Evolutionary conservation across 2,888 invertebrate species (phyloP).

Genomic region (Mythimna vitellina): DNA sequence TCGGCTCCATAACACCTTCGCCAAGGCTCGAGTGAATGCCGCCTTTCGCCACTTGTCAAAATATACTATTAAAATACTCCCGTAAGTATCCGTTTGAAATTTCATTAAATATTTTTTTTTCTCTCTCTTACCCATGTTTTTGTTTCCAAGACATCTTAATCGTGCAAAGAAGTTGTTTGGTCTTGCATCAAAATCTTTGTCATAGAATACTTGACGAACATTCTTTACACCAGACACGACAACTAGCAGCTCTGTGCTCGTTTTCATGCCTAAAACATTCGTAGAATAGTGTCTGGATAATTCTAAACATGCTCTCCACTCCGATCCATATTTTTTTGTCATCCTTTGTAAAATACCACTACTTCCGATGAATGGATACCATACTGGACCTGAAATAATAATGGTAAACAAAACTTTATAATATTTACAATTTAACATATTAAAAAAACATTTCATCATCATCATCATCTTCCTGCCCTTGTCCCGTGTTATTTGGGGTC

Average conservation of each 20-base stretch:
- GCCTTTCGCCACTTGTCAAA: no score
- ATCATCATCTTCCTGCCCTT: no score
- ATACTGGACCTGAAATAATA: slow-evolving; percentile 81
- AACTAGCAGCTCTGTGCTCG: slow-evolving; percentile 91
- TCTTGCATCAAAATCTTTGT: slow-evolving; percentile 92
- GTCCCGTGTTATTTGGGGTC: no score
- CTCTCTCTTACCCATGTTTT: slow-evolving; percentile 88
- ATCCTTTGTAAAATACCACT: slow-evolving; percentile 73
- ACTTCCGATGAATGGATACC: slow-evolving; percentile 84
- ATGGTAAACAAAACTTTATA: not conserved
- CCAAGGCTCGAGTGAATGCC: no score
- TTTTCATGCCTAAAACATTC: slow-evolving; percentile 92
- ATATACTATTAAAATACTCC: no score
- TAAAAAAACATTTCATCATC: no score
- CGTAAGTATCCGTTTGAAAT: not conserved
- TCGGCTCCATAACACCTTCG: no score
- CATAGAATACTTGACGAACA: slow-evolving; percentile 91
- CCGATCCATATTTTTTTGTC: slow-evolving; percentile 78
- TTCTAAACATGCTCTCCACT: slow-evolving; percentile 91
- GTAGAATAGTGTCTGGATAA: slow-evolving; percentile 91
- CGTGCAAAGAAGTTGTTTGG: slow-evolving; percentile 93
- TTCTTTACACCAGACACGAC: slow-evolving; percentile 91
- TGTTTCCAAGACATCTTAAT: slow-evolving; percentile 92
- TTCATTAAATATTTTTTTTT: not conserved
- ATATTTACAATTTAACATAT: no score